These are phyloP conservation scores for Patella caerulea DNA, from an alignment of 2,888 invertebrate genomes.

Conservation along the genomic window DNA sequence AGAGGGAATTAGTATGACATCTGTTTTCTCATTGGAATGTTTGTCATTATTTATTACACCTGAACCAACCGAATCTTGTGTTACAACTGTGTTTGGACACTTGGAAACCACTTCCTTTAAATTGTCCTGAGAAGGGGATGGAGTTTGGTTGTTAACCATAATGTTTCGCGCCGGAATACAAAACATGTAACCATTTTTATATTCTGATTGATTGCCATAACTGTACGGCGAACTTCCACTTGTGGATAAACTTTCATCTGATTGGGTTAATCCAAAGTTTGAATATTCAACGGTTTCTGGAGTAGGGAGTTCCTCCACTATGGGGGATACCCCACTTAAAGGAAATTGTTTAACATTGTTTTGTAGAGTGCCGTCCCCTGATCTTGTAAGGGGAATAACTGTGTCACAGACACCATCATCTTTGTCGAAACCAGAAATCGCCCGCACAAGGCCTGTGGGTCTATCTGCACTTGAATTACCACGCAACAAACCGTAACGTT, in stretches of 20 bases:
- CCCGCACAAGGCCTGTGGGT: background rate
- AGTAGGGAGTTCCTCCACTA: background rate
- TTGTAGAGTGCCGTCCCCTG: background rate
- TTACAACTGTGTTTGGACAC: background rate
- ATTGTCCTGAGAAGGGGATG: background rate
- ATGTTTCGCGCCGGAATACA: background rate
- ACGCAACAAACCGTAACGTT: background rate
- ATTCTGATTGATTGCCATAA: conserved; percentile 85
- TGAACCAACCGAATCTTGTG: background rate
- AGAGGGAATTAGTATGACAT: background rate
- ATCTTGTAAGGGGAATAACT: background rate
- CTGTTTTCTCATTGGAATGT: background rate
- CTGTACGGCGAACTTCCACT: conserved; percentile 81
- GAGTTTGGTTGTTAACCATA: background rate
- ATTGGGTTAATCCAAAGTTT: conserved; percentile 81
- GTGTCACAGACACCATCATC: background rate
- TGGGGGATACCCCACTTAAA: background rate
- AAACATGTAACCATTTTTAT: conserved; percentile 17
- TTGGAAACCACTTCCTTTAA: background rate
- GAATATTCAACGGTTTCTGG: conserved; percentile 1
- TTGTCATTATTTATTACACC: background rate
- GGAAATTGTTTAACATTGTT: background rate
- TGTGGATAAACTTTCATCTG: conserved; percentile 83
- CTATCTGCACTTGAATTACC: background rate
- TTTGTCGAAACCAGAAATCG: too few relatives aligned